Evolutionary conservation across 2,888 invertebrate genomes (phyloP), one percentile per base, ranked within the genome.

Genomic region (Abrostola tripartita): DNA sequence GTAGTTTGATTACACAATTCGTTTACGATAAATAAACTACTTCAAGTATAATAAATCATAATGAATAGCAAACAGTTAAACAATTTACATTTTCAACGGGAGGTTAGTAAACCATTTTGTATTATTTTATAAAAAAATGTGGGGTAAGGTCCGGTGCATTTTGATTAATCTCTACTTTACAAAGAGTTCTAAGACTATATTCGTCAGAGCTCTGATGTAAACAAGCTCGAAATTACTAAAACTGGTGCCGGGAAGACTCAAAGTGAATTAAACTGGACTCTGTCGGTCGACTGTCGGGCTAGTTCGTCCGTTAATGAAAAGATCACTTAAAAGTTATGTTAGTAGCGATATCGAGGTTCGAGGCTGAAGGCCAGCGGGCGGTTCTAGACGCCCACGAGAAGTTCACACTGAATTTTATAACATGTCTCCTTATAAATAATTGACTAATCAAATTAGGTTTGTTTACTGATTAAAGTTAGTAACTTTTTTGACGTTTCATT

Each of bases 271-370:
- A 85, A 82, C 70, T 79, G 60, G 69, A 79, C 78, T 76, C 68
- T 68, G 77, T 78, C 73, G 76, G 81, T 75, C 72, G 74, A 81
- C 78, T 75, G 78, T 78, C 80, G 78, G 74, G 79, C 70, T 81
- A 79, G 82, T 81, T 83, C 70, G 72, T 74, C 85, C 78, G 79
- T 80, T 88, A 87, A 85, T 84, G 84, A 85, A 88, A 85, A 85
- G 71, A 86, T 86, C 83, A 84, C 82, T 85, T 84, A 76, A 83
- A 85, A 85, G 74, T 84, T 83, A 79, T 83, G 76, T 83, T 75
- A 83, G 78, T 76, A 71, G 63, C 24, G 37, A 37, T 71, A 64
- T 55, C 37, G 58, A 50, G 47, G 36, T 7, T 55, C 37, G 58
- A 50, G 47, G 36, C 9, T 38, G 47, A 41, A 24, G 40, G 53